Percentiles rank a stretch among this genome's conserved stretches.
phyloP scores from a whole-genome alignment of 2,888 invertebrate genomes.

The Tortricodes alternella region DNA sequence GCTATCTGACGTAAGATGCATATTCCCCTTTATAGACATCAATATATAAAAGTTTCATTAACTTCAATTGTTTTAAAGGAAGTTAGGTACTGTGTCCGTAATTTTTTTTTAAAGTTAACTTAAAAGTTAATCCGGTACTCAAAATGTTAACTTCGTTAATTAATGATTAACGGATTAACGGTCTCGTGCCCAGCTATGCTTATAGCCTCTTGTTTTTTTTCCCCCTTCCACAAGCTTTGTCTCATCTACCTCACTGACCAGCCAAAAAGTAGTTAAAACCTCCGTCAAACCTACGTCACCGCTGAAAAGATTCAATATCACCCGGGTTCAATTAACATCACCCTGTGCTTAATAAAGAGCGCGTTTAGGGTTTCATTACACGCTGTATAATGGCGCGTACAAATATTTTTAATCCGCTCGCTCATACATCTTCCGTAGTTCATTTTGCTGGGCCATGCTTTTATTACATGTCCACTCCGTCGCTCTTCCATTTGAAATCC shows the following conservation, averaged over 20 bases:
- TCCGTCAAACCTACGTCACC: conserved; percentile 69
- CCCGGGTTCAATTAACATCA: conserved; percentile 71
- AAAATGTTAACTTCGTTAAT: too few species aligned
- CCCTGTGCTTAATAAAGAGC: conserved; percentile 77
- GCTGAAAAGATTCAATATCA: conserved; percentile 62
- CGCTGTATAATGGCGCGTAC: conserved; percentile 80
- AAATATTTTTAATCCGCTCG: conserved; percentile 81
- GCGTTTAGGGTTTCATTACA: conserved; percentile 77
- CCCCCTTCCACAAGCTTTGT: not conserved
- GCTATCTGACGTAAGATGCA: too few species aligned
- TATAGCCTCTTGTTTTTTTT: too few species aligned
- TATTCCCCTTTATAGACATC: too few species aligned
- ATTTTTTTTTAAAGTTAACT: too few species aligned
- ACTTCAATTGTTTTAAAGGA: too few species aligned
- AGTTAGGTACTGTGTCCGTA: too few species aligned
- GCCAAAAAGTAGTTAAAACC: conserved; percentile 29
- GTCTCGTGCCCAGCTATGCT: too few species aligned
- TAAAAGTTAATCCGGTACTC: too few species aligned
- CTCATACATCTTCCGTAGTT: conserved; percentile 81
- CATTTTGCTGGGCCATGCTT: conserved; percentile 73
- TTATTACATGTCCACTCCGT: conserved; percentile 51
- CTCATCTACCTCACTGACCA: conserved; percentile 18
- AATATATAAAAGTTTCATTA: too few species aligned
- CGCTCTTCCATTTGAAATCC: conserved; percentile 35
- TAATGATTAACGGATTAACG: too few species aligned